Base-by-base conservation (phyloP, 2,113 vertebrate genomes). In the Corythoichthys intestinalis region DNA sequence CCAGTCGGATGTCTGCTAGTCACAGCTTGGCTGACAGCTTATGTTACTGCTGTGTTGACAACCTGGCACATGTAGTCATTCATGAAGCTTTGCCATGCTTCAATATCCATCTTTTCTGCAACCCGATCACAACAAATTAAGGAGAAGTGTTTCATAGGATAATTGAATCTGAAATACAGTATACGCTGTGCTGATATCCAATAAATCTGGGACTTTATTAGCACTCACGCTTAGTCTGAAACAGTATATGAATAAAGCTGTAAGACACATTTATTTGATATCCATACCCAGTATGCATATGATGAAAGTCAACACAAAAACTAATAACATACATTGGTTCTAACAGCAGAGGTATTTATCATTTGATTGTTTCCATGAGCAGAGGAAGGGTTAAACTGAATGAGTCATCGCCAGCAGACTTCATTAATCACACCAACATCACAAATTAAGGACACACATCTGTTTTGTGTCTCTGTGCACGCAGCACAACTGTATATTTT, bases 331-430 rank as follows among this genome's bases (percentile, higher is more conserved):
- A 41, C n/a, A 48, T 17, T 67, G 57, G 17, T 57, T 13, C 63
- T 62, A 34, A 6, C 64, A 57, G 63, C 62, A 0, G 35, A 54
- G 79, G 74, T 80, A 69, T 79, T 82, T 84, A 69, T 83, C 82
- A 83, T 86, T 85, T 77, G 77, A 83, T 84, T 85, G 73, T 85
- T 81, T 84, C 66, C 78, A 75, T 52, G 60, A 73, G 85, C 57
- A 65, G 60, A 73, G 78, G 57, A 82, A 48, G 85, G 88, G 89
- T 94, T 92, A 94, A 93, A 62, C 78, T 72, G 81, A 91, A 90
- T 94, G 92, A 94, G 87, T 94, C 93, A 95, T 91, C 80, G 80
- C 85, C 89, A 82, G 86, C 89, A 84, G 79, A 90, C 91, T 88
- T 88, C 85, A 92, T 72, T 85, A 93, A 92, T 92, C 90, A 93